Evolutionary conservation across 1,140 invertebrate species (phyloP), one percentile per base, ranked within the genome.

Genomic region (Chionoecetes opilio): DNA sequence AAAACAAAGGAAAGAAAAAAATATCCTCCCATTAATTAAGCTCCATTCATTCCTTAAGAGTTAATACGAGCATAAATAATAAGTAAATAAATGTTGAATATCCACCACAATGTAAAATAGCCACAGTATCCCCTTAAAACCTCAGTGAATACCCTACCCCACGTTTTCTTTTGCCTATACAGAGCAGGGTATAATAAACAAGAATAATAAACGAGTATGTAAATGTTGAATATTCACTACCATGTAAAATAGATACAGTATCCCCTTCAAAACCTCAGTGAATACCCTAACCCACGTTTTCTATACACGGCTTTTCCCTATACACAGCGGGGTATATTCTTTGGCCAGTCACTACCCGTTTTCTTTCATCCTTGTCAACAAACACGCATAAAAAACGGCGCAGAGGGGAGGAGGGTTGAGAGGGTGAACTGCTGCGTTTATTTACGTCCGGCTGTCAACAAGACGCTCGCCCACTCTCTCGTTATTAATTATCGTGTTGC

Each of bases 381-480:
- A 26, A n/a, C 63, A 26, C 21, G 21, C n/a, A n/a, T 5, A 75
- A 75, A 75, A 21, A 75, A 75, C 26, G 21, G 21, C 0, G 63
- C 5, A n/a, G 63, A 75, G 26, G 21, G n/a, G 41, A 14, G 14
- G 41, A 14, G 14, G 21, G 63, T n/a, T 17, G 63, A 21, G 63
- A 21, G 21, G n/a, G 63, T 0, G 63, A 1, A 2, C 63, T 75
- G n/a, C 9, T 75, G 21, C 11, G 63, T 75, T 75, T 75, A 75
- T 75, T 75, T 75, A 75, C 63, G 63, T 75, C 63, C 63, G 63
- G 63, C 21, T 75, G 63, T 75, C 63, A 75, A 75, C 63, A 75
- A 75, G 63, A 75, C n/a, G 63, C 63, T 75, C 11, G 21, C 11
- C n/a, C 63, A 5, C 63, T 75, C 41, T 46, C 63, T 75, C 63